A percentile compares a stretch with the other conserved stretches of the same genome.
These are phyloP conservation scores for Decapterus maruadsi DNA, from an alignment of 2,797 vertebrate species.

Conservation along the genomic window DNA sequence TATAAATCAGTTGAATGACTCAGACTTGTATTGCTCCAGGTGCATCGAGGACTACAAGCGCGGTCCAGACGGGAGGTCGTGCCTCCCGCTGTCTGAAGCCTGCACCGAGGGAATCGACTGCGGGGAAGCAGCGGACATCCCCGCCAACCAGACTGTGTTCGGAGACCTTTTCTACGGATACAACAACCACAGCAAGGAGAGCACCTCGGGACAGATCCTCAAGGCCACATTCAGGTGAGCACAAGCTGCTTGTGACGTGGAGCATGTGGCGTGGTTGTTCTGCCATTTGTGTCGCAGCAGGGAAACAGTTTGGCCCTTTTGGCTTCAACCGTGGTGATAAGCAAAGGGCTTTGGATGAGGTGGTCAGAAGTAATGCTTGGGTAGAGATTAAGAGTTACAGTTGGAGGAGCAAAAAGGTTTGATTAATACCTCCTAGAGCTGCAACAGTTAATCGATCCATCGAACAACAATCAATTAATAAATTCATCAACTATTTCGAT, in stretches of 20 bases:
- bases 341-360: neutral
- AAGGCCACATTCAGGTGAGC: slow-evolving; percentile 95
- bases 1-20: neutral
- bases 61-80: slow-evolving; percentile 91
- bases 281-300: slow-evolving; percentile 51
- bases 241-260: slow-evolving; percentile 38
- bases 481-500: no score
- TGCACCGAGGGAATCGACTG: slow-evolving; percentile 93
- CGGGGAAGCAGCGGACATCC: slow-evolving; percentile 89
- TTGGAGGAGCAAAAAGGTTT: neutral
- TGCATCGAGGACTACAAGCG: slow-evolving; percentile 98
- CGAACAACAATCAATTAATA: no score
- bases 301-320: slow-evolving; percentile 2
- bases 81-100: slow-evolving; percentile 92
- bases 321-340: slow-evolving; percentile 19
- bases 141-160: slow-evolving; percentile 97
- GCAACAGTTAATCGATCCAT: no score
- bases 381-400: neutral
- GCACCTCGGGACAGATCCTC: slow-evolving; percentile 92
- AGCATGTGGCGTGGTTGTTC: slow-evolving; percentile 37
- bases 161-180: slow-evolving; percentile 98
- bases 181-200: slow-evolving; percentile 95
- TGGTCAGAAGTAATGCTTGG: neutral
- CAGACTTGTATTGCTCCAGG: slow-evolving; percentile 70
- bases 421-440: no score